phyloP scores from a whole-genome alignment of 2,888 invertebrate species.

The Drosophila anomelani region DNA sequence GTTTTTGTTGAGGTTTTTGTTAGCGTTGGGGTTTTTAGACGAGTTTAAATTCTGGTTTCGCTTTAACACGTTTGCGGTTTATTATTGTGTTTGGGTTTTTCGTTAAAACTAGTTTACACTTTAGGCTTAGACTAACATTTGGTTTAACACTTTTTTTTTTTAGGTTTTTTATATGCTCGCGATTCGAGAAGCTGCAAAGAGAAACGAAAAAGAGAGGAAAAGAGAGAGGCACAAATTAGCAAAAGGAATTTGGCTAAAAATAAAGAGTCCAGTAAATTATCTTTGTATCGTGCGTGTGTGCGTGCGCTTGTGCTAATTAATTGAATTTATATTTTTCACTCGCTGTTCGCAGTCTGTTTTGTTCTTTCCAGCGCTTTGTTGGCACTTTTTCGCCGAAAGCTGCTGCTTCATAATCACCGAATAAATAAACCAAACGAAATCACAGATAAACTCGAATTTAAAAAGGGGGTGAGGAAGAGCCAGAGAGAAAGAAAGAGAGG shows the following conservation, averaged over 20 bases:
- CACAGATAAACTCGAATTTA: constrained; percentile 27
- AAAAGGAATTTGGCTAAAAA: constrained; percentile 35
- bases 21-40: constrained; percentile 28
- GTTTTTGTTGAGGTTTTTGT: constrained; percentile 1
- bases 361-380: constrained; percentile 36
- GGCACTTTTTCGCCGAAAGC: constrained; percentile 35
- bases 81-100: neutral
- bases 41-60: constrained; percentile 36
- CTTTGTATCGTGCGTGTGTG: constrained; percentile 5
- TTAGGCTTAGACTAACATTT: constrained; percentile 76
- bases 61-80: constrained; percentile 23
- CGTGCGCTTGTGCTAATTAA: constrained; percentile 4
- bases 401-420: constrained; percentile 28
- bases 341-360: constrained; percentile 23
- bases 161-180: constrained; percentile 38
- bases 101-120: constrained; percentile 72
- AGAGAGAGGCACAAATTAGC: constrained; percentile 55
- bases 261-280: constrained; percentile 35
- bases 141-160: constrained; percentile 68
- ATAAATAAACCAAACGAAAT: constrained; percentile 41
- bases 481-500: constrained; percentile 16
- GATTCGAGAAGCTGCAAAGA: constrained; percentile 64
- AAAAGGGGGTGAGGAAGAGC: constrained; percentile 7
- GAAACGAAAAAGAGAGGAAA: constrained; percentile 44
- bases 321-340: constrained; percentile 23